Evolutionary conservation across 2,888 invertebrate species (phyloP).

Genomic region (Fabriciana adippe): DNA sequence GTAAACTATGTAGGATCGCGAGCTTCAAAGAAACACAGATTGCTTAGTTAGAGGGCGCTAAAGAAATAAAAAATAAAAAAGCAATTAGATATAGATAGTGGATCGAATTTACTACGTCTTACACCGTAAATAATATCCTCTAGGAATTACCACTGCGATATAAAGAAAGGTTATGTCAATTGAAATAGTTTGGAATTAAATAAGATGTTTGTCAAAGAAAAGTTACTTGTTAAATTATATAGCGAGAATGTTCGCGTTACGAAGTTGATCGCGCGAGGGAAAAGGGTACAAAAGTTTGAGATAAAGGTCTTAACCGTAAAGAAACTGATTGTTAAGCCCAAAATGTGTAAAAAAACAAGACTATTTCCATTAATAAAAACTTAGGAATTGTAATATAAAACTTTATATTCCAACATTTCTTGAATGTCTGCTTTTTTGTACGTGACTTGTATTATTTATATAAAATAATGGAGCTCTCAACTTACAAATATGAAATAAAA

Average conservation of each 20-base stretch:
- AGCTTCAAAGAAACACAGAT: too few relatives aligned
- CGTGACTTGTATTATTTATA: neutral
- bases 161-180: too few relatives aligned
- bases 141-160: too few relatives aligned
- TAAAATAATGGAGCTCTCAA: neutral
- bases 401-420: neutral
- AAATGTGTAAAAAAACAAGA: slow-evolving; percentile 2
- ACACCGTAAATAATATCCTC: too few relatives aligned
- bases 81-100: too few relatives aligned
- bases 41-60: too few relatives aligned
- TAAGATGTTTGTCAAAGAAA: too few relatives aligned
- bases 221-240: too few relatives aligned
- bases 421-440: neutral
- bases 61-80: too few relatives aligned
- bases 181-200: too few relatives aligned
- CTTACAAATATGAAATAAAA: neutral
- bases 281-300: slow-evolving; percentile 4
- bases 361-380: slow-evolving; percentile 8
- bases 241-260: neutral
- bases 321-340: neutral
- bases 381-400: neutral
- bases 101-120: too few relatives aligned
- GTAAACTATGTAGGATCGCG: too few relatives aligned
- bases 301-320: slow-evolving; percentile 3
- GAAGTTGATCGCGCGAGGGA: slow-evolving; percentile 6